Evolutionary conservation across 2,113 vertebrate species (phyloP).

Genomic region (Scalopus aquaticus): DNA sequence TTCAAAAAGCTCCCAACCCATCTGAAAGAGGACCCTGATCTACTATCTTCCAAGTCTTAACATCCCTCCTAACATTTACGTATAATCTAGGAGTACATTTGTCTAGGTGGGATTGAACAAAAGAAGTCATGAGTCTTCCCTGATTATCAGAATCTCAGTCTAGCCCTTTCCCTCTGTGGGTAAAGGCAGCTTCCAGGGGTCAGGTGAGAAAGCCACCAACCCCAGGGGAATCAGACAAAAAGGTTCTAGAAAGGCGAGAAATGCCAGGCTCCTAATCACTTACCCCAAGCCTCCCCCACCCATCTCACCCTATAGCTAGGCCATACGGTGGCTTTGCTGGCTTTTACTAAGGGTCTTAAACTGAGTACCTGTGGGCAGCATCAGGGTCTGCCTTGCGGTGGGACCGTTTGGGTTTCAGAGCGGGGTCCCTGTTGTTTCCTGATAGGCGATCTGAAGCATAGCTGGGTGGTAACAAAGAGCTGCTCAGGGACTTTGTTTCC

Average conservation of each 20-base stretch:
- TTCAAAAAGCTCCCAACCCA: not conserved
- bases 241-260: not conserved
- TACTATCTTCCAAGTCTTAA: not conserved
- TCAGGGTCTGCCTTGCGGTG: constrained; percentile 96
- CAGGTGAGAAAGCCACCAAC: not conserved
- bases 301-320: not conserved
- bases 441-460: constrained; percentile 87
- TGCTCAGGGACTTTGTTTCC: constrained; percentile 90
- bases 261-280: not conserved
- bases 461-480: constrained; percentile 86
- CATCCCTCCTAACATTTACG: not conserved
- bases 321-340: not conserved
- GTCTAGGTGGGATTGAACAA: not conserved
- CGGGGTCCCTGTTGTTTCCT: constrained; percentile 87
- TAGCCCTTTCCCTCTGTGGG: not conserved
- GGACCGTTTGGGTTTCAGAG: constrained; percentile 95
- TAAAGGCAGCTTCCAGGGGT: not conserved
- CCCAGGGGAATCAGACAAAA: not conserved
- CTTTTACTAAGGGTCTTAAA: not conserved
- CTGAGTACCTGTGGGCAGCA: constrained; percentile 93
- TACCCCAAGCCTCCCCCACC: not conserved
- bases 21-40: not conserved
- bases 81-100: not conserved
- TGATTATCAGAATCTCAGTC: not conserved
- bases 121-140: not conserved